Percentiles rank a stretch among this genome's conserved stretches.
phyloP scores from a whole-genome alignment of 1,140 invertebrate genomes.

The Euschistus heros region DNA sequence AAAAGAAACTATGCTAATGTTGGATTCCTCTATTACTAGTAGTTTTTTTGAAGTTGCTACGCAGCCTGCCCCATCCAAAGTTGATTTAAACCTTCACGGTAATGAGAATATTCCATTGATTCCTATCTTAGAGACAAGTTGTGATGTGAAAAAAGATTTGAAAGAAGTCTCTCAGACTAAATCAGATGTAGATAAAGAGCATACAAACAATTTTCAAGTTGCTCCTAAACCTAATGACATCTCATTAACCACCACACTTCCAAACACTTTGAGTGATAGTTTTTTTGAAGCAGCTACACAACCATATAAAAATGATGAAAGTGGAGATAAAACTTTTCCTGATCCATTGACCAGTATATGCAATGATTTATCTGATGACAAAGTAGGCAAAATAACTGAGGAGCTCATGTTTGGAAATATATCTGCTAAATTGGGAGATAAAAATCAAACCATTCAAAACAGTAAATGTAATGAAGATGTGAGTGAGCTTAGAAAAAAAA shows the following conservation, averaged over 20 bases:
- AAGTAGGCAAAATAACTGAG: neutral
- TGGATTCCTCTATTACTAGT: neutral
- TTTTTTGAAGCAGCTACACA: slow-evolving; percentile 1
- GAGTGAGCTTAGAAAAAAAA: no score
- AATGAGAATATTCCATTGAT: no score
- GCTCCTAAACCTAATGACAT: no score
- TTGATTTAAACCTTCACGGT: neutral
- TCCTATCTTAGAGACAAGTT: no score
- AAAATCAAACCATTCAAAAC: neutral
- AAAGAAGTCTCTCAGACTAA: neutral
- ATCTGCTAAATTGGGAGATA: slow-evolving; percentile 4
- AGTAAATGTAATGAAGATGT: neutral
- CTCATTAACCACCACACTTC: no score
- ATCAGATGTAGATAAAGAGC: neutral
- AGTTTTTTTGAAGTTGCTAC: slow-evolving; percentile 1
- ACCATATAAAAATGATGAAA: neutral
- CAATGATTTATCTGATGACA: neutral
- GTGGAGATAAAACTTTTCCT: no score
- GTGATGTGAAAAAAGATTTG: neutral
- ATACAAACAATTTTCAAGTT: no score
- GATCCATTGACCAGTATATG: no score
- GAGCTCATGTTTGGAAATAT: neutral
- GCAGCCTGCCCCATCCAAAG: neutral
- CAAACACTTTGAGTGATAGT: neutral
- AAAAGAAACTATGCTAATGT: no score